Conservation (phyloP, 1,140 invertebrate species). For the Drosophila willistoni region DNA sequence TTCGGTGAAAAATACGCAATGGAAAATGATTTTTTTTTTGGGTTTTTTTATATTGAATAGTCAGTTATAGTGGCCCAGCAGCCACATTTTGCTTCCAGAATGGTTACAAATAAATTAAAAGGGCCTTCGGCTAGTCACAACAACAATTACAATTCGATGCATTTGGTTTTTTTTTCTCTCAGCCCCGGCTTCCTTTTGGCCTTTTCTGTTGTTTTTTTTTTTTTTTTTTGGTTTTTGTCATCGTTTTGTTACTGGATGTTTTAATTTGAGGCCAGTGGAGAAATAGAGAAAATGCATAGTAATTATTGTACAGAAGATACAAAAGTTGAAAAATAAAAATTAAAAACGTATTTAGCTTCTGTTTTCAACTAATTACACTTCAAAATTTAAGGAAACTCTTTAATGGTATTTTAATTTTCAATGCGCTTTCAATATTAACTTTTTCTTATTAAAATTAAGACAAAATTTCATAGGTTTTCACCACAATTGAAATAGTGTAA, state of each 20-base stretch:
- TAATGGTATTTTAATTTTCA: no score
- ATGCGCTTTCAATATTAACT: no score
- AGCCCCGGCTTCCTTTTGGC: neutral
- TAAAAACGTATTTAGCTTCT: neutral
- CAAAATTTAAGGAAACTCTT: neutral
- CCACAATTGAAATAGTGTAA: no score
- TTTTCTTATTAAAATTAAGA: no score
- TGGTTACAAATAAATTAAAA: slow-evolving; percentile 25
- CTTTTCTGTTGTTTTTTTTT: neutral
- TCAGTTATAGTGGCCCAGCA: slow-evolving; percentile 7
- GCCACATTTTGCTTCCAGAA: slow-evolving; percentile 20
- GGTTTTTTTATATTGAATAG: slow-evolving; percentile 5
- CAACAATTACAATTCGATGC: slow-evolving; percentile 22
- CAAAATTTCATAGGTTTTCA: no score
- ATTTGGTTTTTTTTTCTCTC: neutral
- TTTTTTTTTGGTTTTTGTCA: neutral
- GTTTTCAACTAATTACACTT: neutral
- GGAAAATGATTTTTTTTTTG: slow-evolving; percentile 26
- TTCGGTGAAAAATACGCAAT: slow-evolving; percentile 23
- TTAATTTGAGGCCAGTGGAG: slow-evolving; percentile 14
- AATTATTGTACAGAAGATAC: neutral
- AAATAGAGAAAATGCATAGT: neutral
- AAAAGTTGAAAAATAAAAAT: neutral
- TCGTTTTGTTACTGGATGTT: slow-evolving; percentile 17
- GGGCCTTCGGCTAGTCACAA: slow-evolving; percentile 16